phyloP scores from a whole-genome alignment of 2,888 invertebrate genomes.

The Alloscopus bannaensis region DNA sequence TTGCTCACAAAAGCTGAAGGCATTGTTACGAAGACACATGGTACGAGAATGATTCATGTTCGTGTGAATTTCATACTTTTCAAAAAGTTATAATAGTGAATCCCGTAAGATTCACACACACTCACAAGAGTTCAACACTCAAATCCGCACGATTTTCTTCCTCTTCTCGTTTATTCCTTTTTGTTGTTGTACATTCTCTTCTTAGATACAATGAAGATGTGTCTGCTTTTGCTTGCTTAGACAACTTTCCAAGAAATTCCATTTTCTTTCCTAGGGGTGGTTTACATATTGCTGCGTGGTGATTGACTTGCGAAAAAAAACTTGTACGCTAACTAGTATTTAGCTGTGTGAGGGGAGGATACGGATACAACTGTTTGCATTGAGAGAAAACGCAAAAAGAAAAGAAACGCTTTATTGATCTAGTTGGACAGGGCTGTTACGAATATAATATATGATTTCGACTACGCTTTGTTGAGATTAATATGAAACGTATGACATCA shows the following conservation, averaged over 20 bases:
- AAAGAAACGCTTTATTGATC: constrained; percentile 39
- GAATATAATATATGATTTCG: no score
- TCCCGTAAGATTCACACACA: constrained; percentile 36
- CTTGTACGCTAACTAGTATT: no score
- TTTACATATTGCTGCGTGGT: neutral
- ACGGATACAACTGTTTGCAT: no score
- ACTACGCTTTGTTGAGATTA: neutral
- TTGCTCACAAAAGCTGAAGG: neutral
- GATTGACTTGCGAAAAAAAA: neutral
- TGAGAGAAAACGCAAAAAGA: no score
- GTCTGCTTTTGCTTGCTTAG: constrained; percentile 18
- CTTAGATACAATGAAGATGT: neutral
- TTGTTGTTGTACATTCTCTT: neutral
- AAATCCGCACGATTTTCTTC: constrained; percentile 37
- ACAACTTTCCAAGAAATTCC: constrained; percentile 56
- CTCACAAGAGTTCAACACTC: constrained; percentile 5
- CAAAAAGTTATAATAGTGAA: constrained; percentile 41
- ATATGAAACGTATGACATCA: constrained; percentile 2
- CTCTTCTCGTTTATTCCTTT: constrained; percentile 13
- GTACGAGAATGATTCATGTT: constrained; percentile 19
- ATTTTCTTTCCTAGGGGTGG: neutral
- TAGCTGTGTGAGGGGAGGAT: no score
- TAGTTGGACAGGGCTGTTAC: constrained; percentile 34
- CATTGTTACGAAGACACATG: neutral
- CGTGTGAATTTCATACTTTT: constrained; percentile 48